A percentile compares a stretch with the other conserved stretches of the same genome.
Evolutionary conservation across 2,113 vertebrate species (phyloP).

Genomic region (Prionailurus bengalensis): DNA sequence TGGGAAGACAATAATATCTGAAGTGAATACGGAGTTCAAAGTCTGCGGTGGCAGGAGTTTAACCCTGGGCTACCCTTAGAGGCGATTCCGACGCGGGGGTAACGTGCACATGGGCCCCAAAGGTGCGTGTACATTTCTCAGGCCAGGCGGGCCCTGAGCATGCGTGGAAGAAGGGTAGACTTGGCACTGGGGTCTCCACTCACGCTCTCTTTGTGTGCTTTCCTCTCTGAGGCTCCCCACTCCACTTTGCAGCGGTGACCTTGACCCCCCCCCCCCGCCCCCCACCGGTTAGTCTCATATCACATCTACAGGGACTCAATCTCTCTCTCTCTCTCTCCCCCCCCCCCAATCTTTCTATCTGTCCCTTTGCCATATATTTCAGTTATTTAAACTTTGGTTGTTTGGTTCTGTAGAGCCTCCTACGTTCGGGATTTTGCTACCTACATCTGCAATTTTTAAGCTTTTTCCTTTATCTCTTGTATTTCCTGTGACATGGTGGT

Average conservation of each 20-base stretch:
- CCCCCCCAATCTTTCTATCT: not conserved
- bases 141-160: not conserved
- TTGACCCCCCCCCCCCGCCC: too few relatives aligned
- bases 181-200: rapidly evolving
- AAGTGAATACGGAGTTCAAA: not conserved
- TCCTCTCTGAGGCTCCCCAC: not conserved
- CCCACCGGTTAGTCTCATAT: not conserved
- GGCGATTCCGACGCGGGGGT: rapidly evolving
- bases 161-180: not conserved
- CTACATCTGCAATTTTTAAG: not conserved
- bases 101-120: too few relatives aligned
- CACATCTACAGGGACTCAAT: too few relatives aligned
- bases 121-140: not conserved
- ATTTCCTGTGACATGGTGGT: not conserved
- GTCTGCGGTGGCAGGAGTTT: not conserved
- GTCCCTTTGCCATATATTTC: not conserved
- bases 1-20: not conserved
- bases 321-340: not conserved
- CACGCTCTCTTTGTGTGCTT: not conserved
- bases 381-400: not conserved
- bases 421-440: not conserved
- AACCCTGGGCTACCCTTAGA: not conserved
- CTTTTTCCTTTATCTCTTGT: not conserved
- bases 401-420: not conserved
- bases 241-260: not conserved